These are phyloP conservation scores for Callipepla squamata DNA, from an alignment of 2,113 vertebrate genomes.

Conservation along the genomic window DNA sequence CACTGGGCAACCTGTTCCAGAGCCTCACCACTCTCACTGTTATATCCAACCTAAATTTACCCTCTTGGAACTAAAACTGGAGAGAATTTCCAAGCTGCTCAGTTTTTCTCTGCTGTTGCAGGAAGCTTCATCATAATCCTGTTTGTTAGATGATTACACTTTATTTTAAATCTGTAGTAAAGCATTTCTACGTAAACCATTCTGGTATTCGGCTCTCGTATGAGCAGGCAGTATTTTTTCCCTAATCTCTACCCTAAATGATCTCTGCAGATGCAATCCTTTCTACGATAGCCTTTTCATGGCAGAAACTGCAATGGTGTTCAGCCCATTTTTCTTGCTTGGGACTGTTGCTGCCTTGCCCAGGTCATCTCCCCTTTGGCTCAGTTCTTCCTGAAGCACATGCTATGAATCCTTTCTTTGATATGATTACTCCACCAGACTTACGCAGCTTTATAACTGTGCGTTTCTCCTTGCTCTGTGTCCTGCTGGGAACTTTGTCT, in stretches of 20 bases:
- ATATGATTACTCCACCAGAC: not conserved
- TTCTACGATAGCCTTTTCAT: not conserved
- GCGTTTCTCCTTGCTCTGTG: not conserved
- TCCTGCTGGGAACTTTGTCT: not conserved
- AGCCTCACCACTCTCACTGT: too few relatives aligned
- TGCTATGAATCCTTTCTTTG: not conserved
- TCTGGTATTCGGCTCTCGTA: not conserved
- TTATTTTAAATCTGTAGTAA: not conserved
- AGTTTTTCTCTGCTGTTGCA: not conserved
- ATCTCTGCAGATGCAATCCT: not conserved
- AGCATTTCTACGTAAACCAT: not conserved
- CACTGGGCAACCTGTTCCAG: too few relatives aligned
- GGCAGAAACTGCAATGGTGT: not conserved
- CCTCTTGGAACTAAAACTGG: not conserved
- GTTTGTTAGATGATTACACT: not conserved
- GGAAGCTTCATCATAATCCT: not conserved
- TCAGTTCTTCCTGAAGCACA: not conserved
- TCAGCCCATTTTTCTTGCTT: not conserved
- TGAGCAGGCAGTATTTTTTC: not conserved
- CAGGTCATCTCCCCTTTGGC: not conserved
- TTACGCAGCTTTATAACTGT: not conserved
- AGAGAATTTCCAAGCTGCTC: not conserved
- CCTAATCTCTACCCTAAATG: not conserved
- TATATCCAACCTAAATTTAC: too few relatives aligned
- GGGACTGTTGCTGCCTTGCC: not conserved